Evolutionary conservation across 2,113 vertebrate species (phyloP).

Genomic region (Callocephalon fimbriatum): DNA sequence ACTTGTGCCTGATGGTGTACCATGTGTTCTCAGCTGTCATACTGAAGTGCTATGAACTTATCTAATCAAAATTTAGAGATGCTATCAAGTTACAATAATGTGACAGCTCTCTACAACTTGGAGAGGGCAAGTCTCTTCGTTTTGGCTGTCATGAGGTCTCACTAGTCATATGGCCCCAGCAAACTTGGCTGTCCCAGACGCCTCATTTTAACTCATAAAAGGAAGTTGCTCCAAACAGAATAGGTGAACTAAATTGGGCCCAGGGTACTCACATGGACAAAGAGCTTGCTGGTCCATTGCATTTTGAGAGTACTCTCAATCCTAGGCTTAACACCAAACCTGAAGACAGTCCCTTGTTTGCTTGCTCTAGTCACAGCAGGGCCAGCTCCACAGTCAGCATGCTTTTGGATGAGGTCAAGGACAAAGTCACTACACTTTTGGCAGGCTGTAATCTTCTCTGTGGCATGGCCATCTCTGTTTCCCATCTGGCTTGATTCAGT

Average conservation of each 20-base stretch:
- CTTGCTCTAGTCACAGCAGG: background rate
- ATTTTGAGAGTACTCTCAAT: background rate
- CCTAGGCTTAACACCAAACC: background rate
- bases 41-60: background rate
- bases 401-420: background rate
- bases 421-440: background rate
- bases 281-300: background rate
- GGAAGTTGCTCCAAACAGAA: background rate
- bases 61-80: slow-evolving; percentile 29
- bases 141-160: slow-evolving; percentile 7
- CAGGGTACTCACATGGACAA: rapidly evolving
- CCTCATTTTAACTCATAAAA: background rate
- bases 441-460: background rate
- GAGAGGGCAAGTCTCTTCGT: background rate
- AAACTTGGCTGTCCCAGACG: background rate
- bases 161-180: background rate
- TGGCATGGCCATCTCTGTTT: background rate
- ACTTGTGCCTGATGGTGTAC: slow-evolving; percentile 44
- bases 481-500: background rate
- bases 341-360: background rate
- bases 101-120: slow-evolving; percentile 15
- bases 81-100: background rate
- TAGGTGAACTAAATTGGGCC: rapidly evolving
- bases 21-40: slow-evolving; percentile 52
- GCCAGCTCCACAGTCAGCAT: background rate